phyloP scores from a whole-genome alignment of 37 sponge, comb jelly and placozoan species.

The Eunapius fragilis region DNA sequence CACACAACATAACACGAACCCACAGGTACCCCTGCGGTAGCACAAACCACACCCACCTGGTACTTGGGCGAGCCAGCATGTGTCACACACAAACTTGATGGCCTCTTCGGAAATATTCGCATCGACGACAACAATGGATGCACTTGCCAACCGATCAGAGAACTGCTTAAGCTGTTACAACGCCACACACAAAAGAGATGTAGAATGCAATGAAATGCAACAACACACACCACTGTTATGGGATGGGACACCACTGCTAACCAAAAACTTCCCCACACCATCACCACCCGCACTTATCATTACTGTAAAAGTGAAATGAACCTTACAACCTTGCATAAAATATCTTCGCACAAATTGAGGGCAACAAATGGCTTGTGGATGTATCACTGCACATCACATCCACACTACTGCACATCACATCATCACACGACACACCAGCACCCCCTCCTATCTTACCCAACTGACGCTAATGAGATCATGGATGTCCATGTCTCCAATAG shows the following conservation, averaged over 20 bases:
- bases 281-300: too few species aligned
- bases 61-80: conserved; percentile 21
- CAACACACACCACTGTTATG: too few species aligned
- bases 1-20: neutral
- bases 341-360: too few species aligned
- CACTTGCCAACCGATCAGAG: conserved; percentile 17
- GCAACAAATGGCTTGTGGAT: too few species aligned
- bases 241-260: neutral
- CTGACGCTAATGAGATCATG: conserved; percentile 31
- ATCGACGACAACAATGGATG: conserved; percentile 72
- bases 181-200: neutral
- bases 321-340: too few species aligned
- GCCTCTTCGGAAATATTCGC: conserved; percentile 59
- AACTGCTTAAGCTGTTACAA: conserved; percentile 17
- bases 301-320: too few species aligned
- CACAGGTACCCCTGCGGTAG: neutral
- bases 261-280: neutral
- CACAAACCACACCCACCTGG: conserved; percentile 40
- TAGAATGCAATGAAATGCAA: too few species aligned
- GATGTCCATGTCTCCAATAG: conserved; percentile 82
- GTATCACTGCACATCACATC: too few species aligned
- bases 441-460: conserved; percentile 29
- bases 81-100: conserved; percentile 27
- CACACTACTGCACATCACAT: neutral
- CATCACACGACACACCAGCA: neutral